Evolutionary conservation across 2,797 vertebrate genomes (phyloP), one percentile per base, ranked within the genome.

Genomic region (Botia kubotai): DNA sequence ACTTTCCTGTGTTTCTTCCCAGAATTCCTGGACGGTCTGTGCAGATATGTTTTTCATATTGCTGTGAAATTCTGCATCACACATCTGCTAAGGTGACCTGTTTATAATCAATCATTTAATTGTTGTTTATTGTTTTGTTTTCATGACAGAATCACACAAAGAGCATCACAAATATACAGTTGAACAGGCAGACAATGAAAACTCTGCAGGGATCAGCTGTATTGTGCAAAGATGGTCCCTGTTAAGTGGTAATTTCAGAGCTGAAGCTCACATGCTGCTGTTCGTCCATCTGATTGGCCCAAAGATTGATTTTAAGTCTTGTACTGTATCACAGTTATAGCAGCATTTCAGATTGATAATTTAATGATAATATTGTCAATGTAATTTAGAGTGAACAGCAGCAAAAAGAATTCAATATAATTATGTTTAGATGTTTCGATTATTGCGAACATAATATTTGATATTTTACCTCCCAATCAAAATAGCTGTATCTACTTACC

Each of bases 281-380:
- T 8, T 46, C 43, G 10, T 46, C 10, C 43, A 46, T 43, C 6
- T 16, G 3, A 4, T 52, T 16, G 50, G 79, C 86, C 85, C 80
- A 26, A 26, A 82, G 84, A 94, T 26, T 43, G 92, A 93, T 92
- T 93, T 93, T 83, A 88, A 89, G 91, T 92, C 91, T 85, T 26
- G 23, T 26, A 26, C 23, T 71, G 73, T 55, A 82, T 76, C 79
- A 60, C 23, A 21, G 23, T 80, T 73, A 82, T 73, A 57, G 79
- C 17, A 63, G 33, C 55, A 48, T 55, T 74, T 50, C 19, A 77
- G 43, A 46, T 11, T 46, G 43, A 46, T 46, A 46, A 46, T 46
- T 11, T 46, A 46, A 46, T 46, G 43, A 46, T 46, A 46, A 46
- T 46, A 46, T 46, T 46, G 8, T 46, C 7, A 46, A 46, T 46